Percentiles rank a stretch among this genome's conserved stretches.
Conservation (phyloP, 1,140 invertebrate genomes). For the Procambarus clarkii region DNA sequence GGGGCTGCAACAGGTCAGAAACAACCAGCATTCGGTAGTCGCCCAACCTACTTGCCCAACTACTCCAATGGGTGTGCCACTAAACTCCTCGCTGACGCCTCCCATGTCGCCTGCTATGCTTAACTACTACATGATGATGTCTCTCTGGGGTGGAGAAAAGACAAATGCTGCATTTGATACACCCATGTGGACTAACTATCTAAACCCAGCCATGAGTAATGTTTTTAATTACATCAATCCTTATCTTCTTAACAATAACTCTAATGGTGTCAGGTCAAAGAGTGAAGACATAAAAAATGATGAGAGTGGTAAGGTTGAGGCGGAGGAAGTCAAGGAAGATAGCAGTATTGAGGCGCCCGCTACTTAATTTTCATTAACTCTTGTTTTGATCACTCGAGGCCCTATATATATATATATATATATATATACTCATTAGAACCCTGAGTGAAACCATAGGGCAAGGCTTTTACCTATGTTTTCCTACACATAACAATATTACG, state of each 20-base stretch:
- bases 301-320: background rate
- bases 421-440: no score
- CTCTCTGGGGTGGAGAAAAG: conserved; percentile 40
- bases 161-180: background rate
- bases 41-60: background rate
- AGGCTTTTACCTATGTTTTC: no score
- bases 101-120: conserved; percentile 34
- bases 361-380: no score
- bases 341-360: no score
- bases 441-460: no score
- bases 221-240: conserved; percentile 32
- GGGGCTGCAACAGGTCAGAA: background rate
- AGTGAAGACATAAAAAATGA: background rate
- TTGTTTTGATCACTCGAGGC: no score
- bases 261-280: background rate
- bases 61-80: background rate
- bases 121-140: conserved; percentile 48
- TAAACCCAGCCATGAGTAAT: conserved; percentile 29
- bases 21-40: background rate
- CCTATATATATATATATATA: no score
- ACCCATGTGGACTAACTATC: conserved; percentile 14
- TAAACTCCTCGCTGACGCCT: background rate
- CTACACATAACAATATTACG: no score
- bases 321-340: background rate
- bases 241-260: conserved; percentile 26